Conservation (phyloP, 2,797 vertebrate genomes). For the Pantherophis vulpinus region DNA sequence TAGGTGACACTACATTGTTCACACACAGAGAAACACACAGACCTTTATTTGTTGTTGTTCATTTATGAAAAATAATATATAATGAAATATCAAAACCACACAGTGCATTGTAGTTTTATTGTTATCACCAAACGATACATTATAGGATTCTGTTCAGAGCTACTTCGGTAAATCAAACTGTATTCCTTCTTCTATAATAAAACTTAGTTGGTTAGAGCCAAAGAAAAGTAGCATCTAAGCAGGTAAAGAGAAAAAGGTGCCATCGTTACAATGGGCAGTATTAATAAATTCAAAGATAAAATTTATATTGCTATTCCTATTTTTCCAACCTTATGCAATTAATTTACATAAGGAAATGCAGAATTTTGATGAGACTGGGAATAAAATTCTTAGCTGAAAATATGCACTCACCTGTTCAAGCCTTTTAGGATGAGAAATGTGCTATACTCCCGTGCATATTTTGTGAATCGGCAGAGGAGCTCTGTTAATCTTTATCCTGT, state of each 20-base stretch:
- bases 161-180: not conserved
- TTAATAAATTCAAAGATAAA: not conserved
- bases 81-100: not conserved
- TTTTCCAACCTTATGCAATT: not conserved
- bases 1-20: not conserved
- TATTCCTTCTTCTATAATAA: not conserved
- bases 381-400: slow-evolving; percentile 2
- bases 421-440: slow-evolving; percentile 27
- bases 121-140: not conserved
- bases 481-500: slow-evolving; percentile 48
- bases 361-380: not conserved
- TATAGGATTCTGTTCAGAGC: not conserved
- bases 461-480: slow-evolving; percentile 25
- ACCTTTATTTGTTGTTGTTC: not conserved
- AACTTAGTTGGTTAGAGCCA: not conserved
- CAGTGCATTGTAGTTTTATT: not conserved
- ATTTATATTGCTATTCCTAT: not conserved
- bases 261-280: not conserved
- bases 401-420: not conserved
- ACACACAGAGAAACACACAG: not conserved
- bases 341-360: not conserved
- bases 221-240: not conserved
- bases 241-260: not conserved
- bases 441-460: slow-evolving; percentile 9
- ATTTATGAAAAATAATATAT: not conserved